Percentiles rank a stretch among this genome's conserved stretches.
phyloP scores from a whole-genome alignment of 2,888 invertebrate genomes.

The Conchocele bisecta region DNA sequence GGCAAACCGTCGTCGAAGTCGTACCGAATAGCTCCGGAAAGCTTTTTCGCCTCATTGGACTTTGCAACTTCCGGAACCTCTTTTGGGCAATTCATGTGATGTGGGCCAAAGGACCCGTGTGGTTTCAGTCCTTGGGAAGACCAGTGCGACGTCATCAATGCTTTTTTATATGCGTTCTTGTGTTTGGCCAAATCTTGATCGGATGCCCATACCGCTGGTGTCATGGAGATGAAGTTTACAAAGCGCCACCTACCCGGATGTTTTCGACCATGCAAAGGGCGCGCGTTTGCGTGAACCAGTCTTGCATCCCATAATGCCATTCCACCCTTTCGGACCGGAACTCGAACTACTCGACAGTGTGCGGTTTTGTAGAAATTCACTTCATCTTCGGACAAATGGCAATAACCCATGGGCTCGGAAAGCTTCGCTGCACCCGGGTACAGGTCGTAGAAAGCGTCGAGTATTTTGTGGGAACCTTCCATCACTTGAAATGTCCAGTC shows the following conservation, averaged over 20 bases:
- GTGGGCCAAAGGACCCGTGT: neutral
- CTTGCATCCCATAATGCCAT: conserved; percentile 79
- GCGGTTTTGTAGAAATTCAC: conserved; percentile 60
- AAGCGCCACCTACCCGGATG: conserved; percentile 72
- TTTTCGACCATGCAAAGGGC: conserved; percentile 60
- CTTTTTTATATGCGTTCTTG: conserved; percentile 60
- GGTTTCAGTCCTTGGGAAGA: conserved; percentile 64
- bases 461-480: conserved; percentile 64
- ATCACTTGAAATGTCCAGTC: conserved; percentile 71
- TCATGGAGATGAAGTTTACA: conserved; percentile 74
- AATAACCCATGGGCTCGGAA: conserved; percentile 35
- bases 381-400: conserved; percentile 46
- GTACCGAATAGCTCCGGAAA: conserved; percentile 60
- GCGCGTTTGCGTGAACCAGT: conserved; percentile 75
- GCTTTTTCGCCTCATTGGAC: conserved; percentile 56
- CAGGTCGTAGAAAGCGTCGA: conserved; percentile 53
- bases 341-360: conserved; percentile 62
- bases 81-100: conserved; percentile 19
- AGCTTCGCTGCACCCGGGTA: conserved; percentile 28
- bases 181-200: conserved; percentile 63
- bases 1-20: conserved; percentile 63
- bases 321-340: conserved; percentile 75
- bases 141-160: conserved; percentile 71
- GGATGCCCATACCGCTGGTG: conserved; percentile 74
- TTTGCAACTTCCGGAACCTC: conserved; percentile 59